Evolutionary conservation across 2,113 vertebrate species (phyloP).

Genomic region (Triplophysa dalaica): DNA sequence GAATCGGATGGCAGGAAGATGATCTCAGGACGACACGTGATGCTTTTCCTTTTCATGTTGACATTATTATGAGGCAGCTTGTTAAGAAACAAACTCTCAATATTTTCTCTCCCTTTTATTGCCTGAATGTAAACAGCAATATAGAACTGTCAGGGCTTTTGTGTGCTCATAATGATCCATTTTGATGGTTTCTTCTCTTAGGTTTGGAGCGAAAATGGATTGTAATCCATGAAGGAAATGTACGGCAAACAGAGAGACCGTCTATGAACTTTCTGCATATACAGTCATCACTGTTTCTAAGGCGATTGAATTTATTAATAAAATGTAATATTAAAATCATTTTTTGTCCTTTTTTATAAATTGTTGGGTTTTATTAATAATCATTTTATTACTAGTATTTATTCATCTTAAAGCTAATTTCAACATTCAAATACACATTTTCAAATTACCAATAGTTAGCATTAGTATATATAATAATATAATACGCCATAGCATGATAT

Average conservation of each 20-base stretch:
- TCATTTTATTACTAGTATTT: no score
- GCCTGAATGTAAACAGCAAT: not conserved
- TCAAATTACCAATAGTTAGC: no score
- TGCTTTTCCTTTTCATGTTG: not conserved
- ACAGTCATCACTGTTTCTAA: not conserved
- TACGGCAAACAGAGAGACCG: not conserved
- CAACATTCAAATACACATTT: no score
- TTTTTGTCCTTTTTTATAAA: no score
- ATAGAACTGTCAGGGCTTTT: not conserved
- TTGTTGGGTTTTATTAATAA: no score
- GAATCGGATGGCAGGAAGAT: not conserved
- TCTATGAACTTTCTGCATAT: not conserved
- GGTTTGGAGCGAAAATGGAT: constrained; percentile 64
- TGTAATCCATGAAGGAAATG: constrained; percentile 48
- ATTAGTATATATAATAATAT: no score
- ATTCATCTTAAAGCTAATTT: no score
- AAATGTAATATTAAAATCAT: not conserved
- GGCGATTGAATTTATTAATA: not conserved
- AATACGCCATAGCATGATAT: no score
- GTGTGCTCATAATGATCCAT: constrained; percentile 11
- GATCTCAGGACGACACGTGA: not conserved
- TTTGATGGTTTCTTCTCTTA: constrained; percentile 41
- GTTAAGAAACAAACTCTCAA: not conserved
- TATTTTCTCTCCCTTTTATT: not conserved
- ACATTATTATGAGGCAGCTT: not conserved